Conservation (phyloP, 2,888 invertebrate species). For the Endomychus coccineus region DNA sequence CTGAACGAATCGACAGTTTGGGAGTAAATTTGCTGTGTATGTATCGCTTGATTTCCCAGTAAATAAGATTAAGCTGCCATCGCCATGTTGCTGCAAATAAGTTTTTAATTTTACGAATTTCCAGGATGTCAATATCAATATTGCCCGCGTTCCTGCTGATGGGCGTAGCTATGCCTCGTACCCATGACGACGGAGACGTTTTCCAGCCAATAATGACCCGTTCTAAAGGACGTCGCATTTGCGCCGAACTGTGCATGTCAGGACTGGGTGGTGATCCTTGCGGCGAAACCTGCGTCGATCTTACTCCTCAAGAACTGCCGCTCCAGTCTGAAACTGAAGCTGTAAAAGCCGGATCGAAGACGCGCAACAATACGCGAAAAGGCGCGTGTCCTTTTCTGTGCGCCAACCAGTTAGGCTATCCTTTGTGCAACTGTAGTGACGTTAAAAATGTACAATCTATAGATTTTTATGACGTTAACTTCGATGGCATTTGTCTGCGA, state of each 20-base stretch:
- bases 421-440: slow-evolving; percentile 47
- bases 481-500: slow-evolving; percentile 46
- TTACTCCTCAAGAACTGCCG: slow-evolving; percentile 47
- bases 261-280: slow-evolving; percentile 51
- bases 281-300: slow-evolving; percentile 47
- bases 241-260: slow-evolving; percentile 40
- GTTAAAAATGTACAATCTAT: slow-evolving; percentile 13
- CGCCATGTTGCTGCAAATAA: no score
- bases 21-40: no score
- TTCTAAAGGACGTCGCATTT: slow-evolving; percentile 38
- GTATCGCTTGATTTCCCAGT: no score
- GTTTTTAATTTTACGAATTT: slow-evolving; percentile 22
- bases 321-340: slow-evolving; percentile 24
- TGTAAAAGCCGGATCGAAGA: slow-evolving; percentile 22
- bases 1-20: no score
- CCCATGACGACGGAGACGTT: slow-evolving; percentile 30
- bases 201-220: slow-evolving; percentile 37
- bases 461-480: slow-evolving; percentile 34
- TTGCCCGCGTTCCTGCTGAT: slow-evolving; percentile 20
- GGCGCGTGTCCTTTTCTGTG: slow-evolving; percentile 56
- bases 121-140: slow-evolving; percentile 39
- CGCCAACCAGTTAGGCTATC: slow-evolving; percentile 51
- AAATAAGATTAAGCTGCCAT: no score
- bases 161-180: slow-evolving; percentile 27
- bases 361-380: slow-evolving; percentile 38